phyloP scores from a whole-genome alignment of 2,888 invertebrate species.

The Leptopilina syphax region DNA sequence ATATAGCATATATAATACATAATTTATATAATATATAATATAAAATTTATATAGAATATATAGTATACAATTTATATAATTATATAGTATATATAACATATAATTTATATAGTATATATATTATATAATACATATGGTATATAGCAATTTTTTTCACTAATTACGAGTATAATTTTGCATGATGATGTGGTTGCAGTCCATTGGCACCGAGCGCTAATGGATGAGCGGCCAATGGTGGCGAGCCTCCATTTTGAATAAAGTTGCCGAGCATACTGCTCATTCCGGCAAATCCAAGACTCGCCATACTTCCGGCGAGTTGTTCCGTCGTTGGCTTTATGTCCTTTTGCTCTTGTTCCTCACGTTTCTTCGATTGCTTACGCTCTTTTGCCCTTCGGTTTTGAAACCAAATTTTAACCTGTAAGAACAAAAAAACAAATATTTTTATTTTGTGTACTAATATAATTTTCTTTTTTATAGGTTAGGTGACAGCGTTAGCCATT shows the following conservation, averaged over 20 bases:
- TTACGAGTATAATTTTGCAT: conserved; percentile 47
- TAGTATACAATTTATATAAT: too few species aligned
- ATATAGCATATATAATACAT: too few species aligned
- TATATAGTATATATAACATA: too few species aligned
- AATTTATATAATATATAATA: too few species aligned
- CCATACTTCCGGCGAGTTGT: conserved; percentile 62
- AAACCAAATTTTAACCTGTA: conserved; percentile 89
- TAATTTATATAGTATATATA: too few species aligned
- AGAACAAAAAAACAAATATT: conserved; percentile 41
- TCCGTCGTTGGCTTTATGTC: conserved; percentile 48
- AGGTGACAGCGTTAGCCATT: too few species aligned
- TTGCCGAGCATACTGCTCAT: conserved; percentile 69
- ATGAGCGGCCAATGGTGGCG: conserved; percentile 57
- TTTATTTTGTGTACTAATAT: background rate
- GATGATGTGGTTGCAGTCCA: conserved; percentile 61
- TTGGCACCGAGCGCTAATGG: conserved; percentile 57
- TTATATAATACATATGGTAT: too few species aligned
- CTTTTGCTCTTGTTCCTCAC: conserved; percentile 79
- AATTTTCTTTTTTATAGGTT: too few species aligned
- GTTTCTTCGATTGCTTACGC: conserved; percentile 92
- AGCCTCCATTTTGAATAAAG: conserved; percentile 62
- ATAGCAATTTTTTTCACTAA: too few species aligned
- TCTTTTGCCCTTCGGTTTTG: conserved; percentile 97
- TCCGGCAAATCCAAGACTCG: conserved; percentile 62
- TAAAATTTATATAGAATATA: too few species aligned